Percentiles rank a stretch among this genome's conserved stretches.
These are phyloP conservation scores for Sitodiplosis mosellana DNA, from an alignment of 1,140 invertebrate species.

Conservation along the genomic window DNA sequence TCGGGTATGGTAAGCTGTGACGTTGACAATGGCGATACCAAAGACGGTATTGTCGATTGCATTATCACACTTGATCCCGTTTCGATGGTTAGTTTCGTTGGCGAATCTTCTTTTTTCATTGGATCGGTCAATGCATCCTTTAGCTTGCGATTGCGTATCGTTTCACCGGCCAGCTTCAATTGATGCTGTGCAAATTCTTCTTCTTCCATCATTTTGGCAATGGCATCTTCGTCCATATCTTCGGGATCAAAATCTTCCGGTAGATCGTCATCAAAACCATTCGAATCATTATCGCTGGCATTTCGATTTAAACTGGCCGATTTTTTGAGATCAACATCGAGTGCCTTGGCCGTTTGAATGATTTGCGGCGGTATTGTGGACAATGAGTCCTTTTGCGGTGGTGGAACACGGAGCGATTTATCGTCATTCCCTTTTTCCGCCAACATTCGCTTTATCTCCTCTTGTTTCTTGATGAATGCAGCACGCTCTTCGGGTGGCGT, in stretches of 20 bases:
- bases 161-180: constrained; percentile 30
- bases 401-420: constrained; percentile 14
- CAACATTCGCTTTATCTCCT: constrained; percentile 24
- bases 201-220: constrained; percentile 40
- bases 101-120: constrained; percentile 6
- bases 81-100: constrained; percentile 35
- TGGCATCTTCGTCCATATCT: constrained; percentile 32
- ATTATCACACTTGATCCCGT: constrained; percentile 10
- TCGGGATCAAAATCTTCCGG: constrained; percentile 20
- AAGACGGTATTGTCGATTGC: not conserved
- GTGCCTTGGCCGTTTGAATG: constrained; percentile 24
- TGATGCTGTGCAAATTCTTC: constrained; percentile 38
- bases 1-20: constrained; percentile 14
- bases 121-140: constrained; percentile 5
- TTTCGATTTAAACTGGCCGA: not conserved
- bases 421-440: constrained; percentile 22
- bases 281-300: constrained; percentile 14
- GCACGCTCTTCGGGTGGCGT: constrained; percentile 24
- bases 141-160: constrained; percentile 31
- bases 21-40: constrained; percentile 19
- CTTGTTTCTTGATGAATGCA: constrained; percentile 23
- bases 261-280: constrained; percentile 19
- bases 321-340: constrained; percentile 19
- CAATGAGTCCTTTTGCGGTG: constrained; percentile 13
- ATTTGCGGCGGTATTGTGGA: constrained; percentile 21